A percentile compares a stretch with the other conserved stretches of the same genome.
Evolutionary conservation across 2,888 invertebrate genomes (phyloP).

Genomic region (Eupithecia subfuscata): DNA sequence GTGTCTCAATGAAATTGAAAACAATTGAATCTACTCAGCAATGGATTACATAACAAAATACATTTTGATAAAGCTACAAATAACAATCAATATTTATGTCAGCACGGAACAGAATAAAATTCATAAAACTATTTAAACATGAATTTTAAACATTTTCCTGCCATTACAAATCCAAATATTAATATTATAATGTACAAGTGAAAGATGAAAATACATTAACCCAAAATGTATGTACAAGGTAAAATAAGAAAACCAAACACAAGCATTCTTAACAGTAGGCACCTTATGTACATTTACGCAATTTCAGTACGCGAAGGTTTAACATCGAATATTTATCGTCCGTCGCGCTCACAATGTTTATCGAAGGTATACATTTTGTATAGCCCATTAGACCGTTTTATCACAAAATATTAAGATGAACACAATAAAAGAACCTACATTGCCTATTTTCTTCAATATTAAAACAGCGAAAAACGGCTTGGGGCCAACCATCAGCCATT

Average conservation of each 20-base stretch:
- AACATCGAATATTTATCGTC: conserved; percentile 13
- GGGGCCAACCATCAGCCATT: not conserved
- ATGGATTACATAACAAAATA: not conserved
- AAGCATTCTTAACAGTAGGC: not conserved
- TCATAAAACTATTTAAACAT: not conserved
- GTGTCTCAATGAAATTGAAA: not conserved
- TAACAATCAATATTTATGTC: not conserved
- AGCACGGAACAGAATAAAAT: too few relatives aligned
- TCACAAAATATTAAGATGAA: conserved; percentile 30
- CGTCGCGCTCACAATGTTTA: conserved; percentile 22
- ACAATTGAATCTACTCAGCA: conserved; percentile 1
- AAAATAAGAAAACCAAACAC: not conserved
- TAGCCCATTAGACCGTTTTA: conserved; percentile 29
- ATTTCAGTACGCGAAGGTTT: conserved; percentile 7
- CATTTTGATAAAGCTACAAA: not conserved
- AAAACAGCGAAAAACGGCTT: conserved; percentile 21
- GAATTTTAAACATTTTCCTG: not conserved
- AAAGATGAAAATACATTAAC: not conserved
- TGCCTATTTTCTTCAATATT: conserved; percentile 36
- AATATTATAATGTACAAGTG: not conserved
- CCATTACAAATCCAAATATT: not conserved
- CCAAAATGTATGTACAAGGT: not conserved
- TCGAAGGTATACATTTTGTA: conserved; percentile 26
- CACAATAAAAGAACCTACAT: conserved; percentile 26
- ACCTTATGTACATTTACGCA: not conserved